A percentile compares a stretch with the other conserved stretches of the same genome.
Conservation (phyloP, 1,140 invertebrate genomes). For the Solenopsis invicta region DNA sequence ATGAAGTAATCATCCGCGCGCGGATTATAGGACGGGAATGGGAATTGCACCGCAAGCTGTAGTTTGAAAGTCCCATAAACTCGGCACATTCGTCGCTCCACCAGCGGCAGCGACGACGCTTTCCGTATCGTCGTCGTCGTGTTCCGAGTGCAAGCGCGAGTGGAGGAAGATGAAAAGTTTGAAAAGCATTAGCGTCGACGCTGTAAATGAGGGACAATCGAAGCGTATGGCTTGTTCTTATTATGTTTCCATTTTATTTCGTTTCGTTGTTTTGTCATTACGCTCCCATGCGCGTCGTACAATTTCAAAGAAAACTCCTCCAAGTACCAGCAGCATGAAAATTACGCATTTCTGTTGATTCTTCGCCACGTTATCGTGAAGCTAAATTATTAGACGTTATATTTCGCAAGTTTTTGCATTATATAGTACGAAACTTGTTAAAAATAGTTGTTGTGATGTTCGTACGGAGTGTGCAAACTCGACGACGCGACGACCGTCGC, state of each 20-base stretch:
- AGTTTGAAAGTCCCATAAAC: neutral
- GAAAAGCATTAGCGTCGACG: neutral
- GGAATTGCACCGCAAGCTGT: neutral
- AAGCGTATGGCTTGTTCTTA: neutral
- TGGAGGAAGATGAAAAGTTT: neutral
- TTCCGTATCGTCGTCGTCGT: neutral
- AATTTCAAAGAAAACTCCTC: neutral
- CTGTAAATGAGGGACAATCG: neutral
- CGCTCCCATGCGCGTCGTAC: neutral
- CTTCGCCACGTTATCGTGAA: neutral
- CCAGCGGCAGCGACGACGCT: too few species aligned
- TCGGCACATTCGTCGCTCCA: neutral
- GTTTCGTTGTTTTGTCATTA: neutral
- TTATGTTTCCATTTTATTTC: neutral
- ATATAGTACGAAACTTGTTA: neutral
- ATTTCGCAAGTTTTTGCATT: conserved; percentile 23
- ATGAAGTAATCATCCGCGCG: neutral
- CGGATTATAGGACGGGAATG: neutral
- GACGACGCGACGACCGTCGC: neutral
- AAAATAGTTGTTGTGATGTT: neutral
- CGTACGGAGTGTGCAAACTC: neutral
- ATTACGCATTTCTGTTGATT: neutral
- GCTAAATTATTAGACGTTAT: conserved; percentile 6
- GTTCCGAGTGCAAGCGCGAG: neutral
- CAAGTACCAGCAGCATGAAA: neutral